Conservation (phyloP, 2,797 vertebrate genomes). For the Tapera naevia region DNA sequence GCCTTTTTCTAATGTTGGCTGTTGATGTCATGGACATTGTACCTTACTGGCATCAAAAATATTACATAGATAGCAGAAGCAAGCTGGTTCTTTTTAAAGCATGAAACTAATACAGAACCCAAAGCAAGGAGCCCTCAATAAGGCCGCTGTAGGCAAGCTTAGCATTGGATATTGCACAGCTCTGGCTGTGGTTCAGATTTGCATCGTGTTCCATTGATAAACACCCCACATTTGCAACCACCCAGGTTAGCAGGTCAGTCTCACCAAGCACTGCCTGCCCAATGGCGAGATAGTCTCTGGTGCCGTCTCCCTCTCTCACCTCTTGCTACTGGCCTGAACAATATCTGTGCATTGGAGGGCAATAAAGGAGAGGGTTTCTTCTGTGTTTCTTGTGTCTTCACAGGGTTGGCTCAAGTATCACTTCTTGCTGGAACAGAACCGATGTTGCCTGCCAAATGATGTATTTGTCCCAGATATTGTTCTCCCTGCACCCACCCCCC, state of each 20-base stretch:
- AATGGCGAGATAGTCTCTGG: rapidly evolving
- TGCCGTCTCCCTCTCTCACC: not conserved
- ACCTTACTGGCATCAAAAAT: not conserved
- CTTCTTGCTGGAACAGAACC: not conserved
- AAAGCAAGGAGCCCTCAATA: not conserved
- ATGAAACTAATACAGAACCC: not conserved
- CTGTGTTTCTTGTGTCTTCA: not conserved
- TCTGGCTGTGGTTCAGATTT: not conserved
- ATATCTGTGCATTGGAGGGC: not conserved
- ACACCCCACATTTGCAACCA: not conserved
- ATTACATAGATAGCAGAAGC: not conserved
- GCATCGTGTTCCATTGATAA: not conserved
- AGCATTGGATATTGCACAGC: not conserved
- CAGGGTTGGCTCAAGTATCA: not conserved
- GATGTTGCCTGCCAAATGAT: not conserved
- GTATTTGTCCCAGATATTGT: not conserved
- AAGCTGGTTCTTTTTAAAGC: not conserved
- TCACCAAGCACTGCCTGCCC: not conserved
- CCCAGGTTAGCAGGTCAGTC: not conserved
- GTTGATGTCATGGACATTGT: not conserved
- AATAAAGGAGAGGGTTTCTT: not conserved
- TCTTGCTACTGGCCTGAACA: not conserved
- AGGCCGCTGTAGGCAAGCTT: not conserved
- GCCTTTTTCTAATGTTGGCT: not conserved
- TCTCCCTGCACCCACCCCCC: not conserved